Conservation (phyloP, 2,888 invertebrate genomes). For the Pimpla rufipes region DNA sequence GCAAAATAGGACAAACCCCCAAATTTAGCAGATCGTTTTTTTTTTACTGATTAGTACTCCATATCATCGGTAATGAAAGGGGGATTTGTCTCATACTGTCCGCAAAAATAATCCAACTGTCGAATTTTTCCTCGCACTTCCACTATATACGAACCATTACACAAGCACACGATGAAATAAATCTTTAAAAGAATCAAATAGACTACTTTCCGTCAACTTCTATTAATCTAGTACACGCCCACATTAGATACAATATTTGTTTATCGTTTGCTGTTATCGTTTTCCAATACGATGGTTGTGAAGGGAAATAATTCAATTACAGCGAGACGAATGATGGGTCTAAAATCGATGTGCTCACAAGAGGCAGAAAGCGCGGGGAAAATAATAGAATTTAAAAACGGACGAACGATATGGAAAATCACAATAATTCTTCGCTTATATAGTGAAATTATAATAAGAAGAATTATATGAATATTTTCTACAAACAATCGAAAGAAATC, state of each 20-base stretch:
- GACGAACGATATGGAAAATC: conserved; percentile 29
- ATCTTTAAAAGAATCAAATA: conserved; percentile 54
- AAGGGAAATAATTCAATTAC: conserved; percentile 61
- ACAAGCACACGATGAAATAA: conserved; percentile 34
- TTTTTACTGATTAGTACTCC: too few relatives aligned
- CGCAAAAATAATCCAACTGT: too few relatives aligned
- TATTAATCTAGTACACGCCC: conserved; percentile 20
- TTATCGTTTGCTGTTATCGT: conserved; percentile 28
- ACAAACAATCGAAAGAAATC: conserved; percentile 63
- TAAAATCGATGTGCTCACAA: conserved; percentile 8
- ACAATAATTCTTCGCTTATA: conserved; percentile 64
- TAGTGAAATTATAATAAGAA: conserved; percentile 65
- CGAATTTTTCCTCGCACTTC: too few relatives aligned
- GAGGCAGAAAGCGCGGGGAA: neutral
- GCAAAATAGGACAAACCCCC: too few relatives aligned
- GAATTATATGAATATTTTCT: conserved; percentile 73
- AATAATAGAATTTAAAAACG: neutral
- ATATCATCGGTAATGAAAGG: too few relatives aligned
- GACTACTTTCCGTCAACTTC: conserved; percentile 11
- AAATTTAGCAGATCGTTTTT: too few relatives aligned
- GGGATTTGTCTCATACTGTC: too few relatives aligned
- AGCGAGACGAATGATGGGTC: conserved; percentile 9
- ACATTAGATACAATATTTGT: neutral
- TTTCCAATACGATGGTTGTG: conserved; percentile 56
- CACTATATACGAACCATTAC: conserved; percentile 34